Evolutionary conservation across 2,888 invertebrate genomes (phyloP).

Genomic region (Scaptomyza tumidula): DNA sequence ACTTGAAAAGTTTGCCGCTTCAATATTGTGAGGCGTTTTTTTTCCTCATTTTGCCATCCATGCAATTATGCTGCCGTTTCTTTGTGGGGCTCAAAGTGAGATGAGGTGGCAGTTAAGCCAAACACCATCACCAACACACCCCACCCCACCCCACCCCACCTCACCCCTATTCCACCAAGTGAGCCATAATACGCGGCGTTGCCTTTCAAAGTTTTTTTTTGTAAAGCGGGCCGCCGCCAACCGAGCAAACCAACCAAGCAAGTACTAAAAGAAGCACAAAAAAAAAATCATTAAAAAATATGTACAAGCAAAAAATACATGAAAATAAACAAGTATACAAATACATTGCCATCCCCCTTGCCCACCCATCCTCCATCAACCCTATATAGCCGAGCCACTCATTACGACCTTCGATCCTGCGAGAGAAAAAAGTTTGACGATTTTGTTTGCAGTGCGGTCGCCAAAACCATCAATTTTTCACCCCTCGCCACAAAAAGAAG

Average conservation of each 20-base stretch:
- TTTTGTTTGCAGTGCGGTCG: constrained; percentile 61
- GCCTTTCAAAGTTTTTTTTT: constrained; percentile 64
- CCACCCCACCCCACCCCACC: constrained; percentile 1
- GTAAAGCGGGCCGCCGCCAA: constrained; percentile 22
- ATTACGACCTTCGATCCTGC: constrained; percentile 59
- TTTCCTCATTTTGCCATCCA: constrained; percentile 54
- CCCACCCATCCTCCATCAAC: not conserved
- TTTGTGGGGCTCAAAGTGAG: not conserved
- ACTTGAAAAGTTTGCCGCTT: constrained; percentile 77
- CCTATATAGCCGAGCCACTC: constrained; percentile 41
- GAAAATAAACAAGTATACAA: constrained; percentile 70
- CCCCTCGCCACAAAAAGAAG: not conserved
- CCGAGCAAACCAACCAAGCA: not conserved
- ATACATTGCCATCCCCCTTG: constrained; percentile 12
- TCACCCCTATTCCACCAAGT: no score
- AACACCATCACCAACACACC: constrained; percentile 12
- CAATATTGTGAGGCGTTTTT: constrained; percentile 64
- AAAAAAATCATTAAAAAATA: constrained; percentile 69
- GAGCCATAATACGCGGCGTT: constrained; percentile 60
- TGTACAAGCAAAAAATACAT: constrained; percentile 69
- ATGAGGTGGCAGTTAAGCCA: constrained; percentile 24
- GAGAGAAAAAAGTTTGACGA: constrained; percentile 46
- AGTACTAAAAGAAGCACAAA: constrained; percentile 8
- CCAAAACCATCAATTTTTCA: constrained; percentile 29
- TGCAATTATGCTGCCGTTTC: constrained; percentile 64